These are phyloP conservation scores for Ectemnius cavifrons DNA, from an alignment of 2,888 invertebrate species.

Conservation along the genomic window DNA sequence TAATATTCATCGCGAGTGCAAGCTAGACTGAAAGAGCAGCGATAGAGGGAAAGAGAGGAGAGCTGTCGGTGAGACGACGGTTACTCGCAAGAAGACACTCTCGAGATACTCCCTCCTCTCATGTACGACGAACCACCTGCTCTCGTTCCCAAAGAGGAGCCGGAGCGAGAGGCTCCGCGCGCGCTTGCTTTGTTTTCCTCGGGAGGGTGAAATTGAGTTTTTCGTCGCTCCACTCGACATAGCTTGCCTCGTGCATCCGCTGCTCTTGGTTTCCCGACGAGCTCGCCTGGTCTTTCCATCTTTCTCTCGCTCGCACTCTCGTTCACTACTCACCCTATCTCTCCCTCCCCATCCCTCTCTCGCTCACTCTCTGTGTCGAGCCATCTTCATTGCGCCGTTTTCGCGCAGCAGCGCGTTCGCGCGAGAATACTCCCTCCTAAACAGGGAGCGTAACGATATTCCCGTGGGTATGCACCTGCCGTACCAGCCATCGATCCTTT, in stretches of 20 bases:
- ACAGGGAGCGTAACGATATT: constrained; percentile 14
- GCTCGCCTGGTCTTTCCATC: background rate
- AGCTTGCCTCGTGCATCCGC: too few relatives aligned
- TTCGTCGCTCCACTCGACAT: background rate
- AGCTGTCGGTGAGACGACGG: too few relatives aligned
- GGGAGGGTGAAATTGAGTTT: constrained; percentile 1
- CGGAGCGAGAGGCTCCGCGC: too few relatives aligned
- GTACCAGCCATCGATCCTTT: constrained; percentile 18
- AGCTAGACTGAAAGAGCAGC: background rate
- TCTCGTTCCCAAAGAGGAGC: constrained; percentile 4
- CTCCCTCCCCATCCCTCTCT: background rate
- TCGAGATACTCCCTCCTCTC: constrained; percentile 1
- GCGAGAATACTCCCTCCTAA: constrained; percentile 7
- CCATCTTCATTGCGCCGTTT: constrained; percentile 3
- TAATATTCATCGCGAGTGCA: constrained; percentile 56
- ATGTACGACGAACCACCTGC: background rate
- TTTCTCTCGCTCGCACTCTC: background rate
- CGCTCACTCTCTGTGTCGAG: background rate
- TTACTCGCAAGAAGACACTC: too few relatives aligned
- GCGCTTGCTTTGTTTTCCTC: constrained; percentile 3
- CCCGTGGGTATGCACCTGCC: constrained; percentile 15
- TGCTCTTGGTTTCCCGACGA: too few relatives aligned
- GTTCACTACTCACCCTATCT: background rate
- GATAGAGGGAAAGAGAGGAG: background rate
- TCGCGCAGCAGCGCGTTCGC: constrained; percentile 3